These are phyloP conservation scores for Dendrophyllia cribrosa DNA, from an alignment of 64 coral and sea anemone genomes.

Conservation along the genomic window DNA sequence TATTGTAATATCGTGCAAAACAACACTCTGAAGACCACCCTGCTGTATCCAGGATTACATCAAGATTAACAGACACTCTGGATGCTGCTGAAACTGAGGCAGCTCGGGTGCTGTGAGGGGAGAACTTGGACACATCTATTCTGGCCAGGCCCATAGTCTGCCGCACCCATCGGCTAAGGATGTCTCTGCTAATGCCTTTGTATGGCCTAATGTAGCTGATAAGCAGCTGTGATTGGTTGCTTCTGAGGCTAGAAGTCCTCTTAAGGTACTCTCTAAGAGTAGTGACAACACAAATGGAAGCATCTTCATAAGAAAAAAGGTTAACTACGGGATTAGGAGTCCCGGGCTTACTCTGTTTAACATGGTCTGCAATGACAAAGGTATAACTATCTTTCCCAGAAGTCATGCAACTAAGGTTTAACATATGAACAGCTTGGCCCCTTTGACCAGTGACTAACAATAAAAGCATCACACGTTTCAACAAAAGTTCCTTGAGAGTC, in stretches of 20 bases:
- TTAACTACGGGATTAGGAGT: background rate
- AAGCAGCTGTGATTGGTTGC: background rate
- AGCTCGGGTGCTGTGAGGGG: conserved; percentile 67
- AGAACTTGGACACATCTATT: conserved; percentile 40
- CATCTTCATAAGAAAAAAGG: background rate
- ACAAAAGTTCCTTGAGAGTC: too few species aligned
- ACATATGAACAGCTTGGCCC: too few species aligned
- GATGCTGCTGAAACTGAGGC: conserved; percentile 41
- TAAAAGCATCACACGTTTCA: too few species aligned
- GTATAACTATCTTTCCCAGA: background rate
- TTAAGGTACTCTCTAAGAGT: background rate
- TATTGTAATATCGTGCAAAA: too few species aligned
- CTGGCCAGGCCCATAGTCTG: background rate
- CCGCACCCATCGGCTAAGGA: conserved; percentile 25
- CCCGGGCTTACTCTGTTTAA: background rate
- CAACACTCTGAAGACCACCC: too few species aligned
- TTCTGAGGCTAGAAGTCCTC: background rate
- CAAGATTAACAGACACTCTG: too few species aligned
- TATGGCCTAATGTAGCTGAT: conserved; percentile 16
- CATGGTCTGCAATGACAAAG: conserved; percentile 1
- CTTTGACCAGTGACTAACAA: too few species aligned
- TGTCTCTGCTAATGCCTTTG: conserved; percentile 36
- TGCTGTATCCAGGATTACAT: too few species aligned
- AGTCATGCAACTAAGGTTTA: background rate
- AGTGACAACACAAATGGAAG: background rate